phyloP scores from a whole-genome alignment of 2,888 invertebrate genomes.

The Zygaena filipendulae region DNA sequence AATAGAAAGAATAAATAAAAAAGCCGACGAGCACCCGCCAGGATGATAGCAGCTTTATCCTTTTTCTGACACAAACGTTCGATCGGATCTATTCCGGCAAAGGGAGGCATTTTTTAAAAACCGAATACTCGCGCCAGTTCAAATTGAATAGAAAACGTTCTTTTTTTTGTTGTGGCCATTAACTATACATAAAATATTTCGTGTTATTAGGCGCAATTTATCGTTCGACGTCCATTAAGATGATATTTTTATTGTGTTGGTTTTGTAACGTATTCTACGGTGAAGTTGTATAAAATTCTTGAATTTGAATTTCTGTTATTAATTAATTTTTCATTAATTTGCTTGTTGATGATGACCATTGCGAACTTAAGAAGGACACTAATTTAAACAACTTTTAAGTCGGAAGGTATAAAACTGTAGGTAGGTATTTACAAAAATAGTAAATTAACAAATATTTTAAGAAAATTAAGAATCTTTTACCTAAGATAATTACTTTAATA shows the following conservation, averaged over 20 bases:
- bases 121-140: conserved; percentile 48
- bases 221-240: conserved; percentile 47
- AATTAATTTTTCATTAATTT: no score
- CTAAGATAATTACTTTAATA: no score
- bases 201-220: conserved; percentile 60
- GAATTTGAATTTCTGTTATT: no score
- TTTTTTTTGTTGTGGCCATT: conserved; percentile 38
- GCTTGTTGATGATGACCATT: no score
- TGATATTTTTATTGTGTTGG: conserved; percentile 55
- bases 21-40: conserved; percentile 43
- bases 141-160: conserved; percentile 52
- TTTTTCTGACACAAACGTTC: conserved; percentile 54
- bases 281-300: no score
- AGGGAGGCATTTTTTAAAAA: conserved; percentile 40
- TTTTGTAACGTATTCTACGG: no score
- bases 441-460: no score
- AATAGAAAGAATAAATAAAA: conserved; percentile 27
- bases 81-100: conserved; percentile 53
- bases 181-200: conserved; percentile 56
- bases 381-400: no score
- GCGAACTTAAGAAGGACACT: no score
- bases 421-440: no score
- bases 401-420: no score
- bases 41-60: conserved; percentile 50
- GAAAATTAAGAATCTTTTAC: no score